Percentiles rank a stretch among this genome's conserved stretches.
These are phyloP conservation scores for Danio aesculapii DNA, from an alignment of 2,797 vertebrate species.

Conservation along the genomic window DNA sequence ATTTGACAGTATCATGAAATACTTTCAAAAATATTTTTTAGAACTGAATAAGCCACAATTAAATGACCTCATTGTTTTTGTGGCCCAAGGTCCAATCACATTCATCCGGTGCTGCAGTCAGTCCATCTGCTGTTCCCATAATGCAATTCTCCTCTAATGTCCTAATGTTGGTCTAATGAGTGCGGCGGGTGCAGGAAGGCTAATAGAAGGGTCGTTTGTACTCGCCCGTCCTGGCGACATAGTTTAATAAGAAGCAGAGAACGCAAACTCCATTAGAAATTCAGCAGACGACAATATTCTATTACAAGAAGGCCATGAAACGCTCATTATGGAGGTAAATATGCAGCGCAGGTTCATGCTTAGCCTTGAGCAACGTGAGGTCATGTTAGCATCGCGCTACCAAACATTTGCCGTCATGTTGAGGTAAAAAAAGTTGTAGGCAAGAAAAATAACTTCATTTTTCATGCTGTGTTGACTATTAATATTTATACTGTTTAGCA, in stretches of 20 bases:
- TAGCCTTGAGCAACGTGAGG: conserved; percentile 22
- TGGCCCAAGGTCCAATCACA: conserved; percentile 40
- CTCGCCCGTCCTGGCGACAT: conserved; percentile 78
- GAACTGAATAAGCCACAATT: not conserved
- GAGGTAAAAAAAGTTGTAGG: conserved; percentile 2
- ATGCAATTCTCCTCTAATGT: conserved; percentile 86
- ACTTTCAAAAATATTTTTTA: not conserved
- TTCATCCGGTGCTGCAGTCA: conserved; percentile 71
- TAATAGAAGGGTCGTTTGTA: conserved; percentile 81
- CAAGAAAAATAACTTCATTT: conserved; percentile 13
- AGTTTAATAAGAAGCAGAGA: conserved; percentile 79
- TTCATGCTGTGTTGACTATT: conserved; percentile 33
- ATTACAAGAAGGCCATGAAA: conserved; percentile 48
- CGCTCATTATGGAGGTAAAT: conserved; percentile 39
- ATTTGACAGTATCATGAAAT: too few species aligned
- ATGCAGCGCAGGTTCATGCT: conserved; percentile 25
- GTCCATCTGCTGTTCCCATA: conserved; percentile 81
- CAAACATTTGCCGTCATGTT: conserved; percentile 4
- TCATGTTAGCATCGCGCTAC: not conserved
- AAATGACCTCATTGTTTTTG: conserved; percentile 33
- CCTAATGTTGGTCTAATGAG: conserved; percentile 85
- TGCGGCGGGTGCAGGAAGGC: conserved; percentile 73
- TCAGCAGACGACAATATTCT: conserved; percentile 50
- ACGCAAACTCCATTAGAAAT: conserved; percentile 79
- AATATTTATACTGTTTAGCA: conserved; percentile 43